These are phyloP conservation scores for Cynoglossus semilaevis DNA, from an alignment of 2,113 vertebrate species.

Conservation along the genomic window DNA sequence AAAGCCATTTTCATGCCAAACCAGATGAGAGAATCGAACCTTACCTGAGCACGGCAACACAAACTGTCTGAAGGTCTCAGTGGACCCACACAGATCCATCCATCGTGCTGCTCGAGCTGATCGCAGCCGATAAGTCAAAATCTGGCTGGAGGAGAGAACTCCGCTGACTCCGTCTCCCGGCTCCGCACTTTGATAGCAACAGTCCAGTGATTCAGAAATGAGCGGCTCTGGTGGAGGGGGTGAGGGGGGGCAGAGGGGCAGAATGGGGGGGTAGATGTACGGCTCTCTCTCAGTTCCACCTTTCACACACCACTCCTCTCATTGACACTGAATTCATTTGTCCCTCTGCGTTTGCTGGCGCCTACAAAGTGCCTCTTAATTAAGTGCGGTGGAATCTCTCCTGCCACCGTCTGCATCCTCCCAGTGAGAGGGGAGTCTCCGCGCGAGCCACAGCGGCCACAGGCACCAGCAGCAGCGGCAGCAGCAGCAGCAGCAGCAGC, in stretches of 20 bases:
- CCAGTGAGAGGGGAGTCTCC: constrained; percentile 68
- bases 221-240: constrained; percentile 56
- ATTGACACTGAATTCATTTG: constrained; percentile 71
- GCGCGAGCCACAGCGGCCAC: too few species aligned
- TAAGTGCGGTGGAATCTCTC: constrained; percentile 66
- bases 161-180: constrained; percentile 55
- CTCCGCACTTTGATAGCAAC: constrained; percentile 76
- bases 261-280: constrained; percentile 81
- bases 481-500: constrained; percentile 23
- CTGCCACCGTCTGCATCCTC: constrained; percentile 68
- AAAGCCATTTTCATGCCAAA: too few species aligned
- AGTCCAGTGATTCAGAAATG: constrained; percentile 79
- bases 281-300: constrained; percentile 84
- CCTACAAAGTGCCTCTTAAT: constrained; percentile 67
- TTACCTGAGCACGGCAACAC: constrained; percentile 90
- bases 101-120: constrained; percentile 74
- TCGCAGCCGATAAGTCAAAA: constrained; percentile 80
- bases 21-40: constrained; percentile 36
- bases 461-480: not conserved
- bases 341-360: constrained; percentile 62
- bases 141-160: constrained; percentile 70
- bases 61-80: constrained; percentile 84
- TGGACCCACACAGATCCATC: constrained; percentile 88
- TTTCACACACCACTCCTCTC: constrained; percentile 81
- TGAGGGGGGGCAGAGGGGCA: constrained; percentile 77